phyloP scores from a whole-genome alignment of 2,888 invertebrate species.

The Trypoxylon attenuatum region DNA sequence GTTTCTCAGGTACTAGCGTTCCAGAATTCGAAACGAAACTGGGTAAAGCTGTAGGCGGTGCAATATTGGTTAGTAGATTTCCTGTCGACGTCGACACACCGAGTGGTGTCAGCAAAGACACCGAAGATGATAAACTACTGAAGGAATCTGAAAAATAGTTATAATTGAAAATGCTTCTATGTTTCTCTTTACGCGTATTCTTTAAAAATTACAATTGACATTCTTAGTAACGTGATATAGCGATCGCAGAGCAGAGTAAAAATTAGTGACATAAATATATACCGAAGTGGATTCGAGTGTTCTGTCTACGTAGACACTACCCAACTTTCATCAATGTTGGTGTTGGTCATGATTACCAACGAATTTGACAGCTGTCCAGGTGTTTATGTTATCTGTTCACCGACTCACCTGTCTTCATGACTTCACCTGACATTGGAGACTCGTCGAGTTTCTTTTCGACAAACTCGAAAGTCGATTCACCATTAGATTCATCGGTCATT shows the following conservation, averaged over 20 bases:
- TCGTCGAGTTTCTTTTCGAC: constrained; percentile 69
- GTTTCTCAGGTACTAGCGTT: constrained; percentile 31
- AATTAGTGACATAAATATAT: not conserved
- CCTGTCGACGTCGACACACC: constrained; percentile 74
- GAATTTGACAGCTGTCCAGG: constrained; percentile 41
- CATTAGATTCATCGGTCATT: constrained; percentile 72
- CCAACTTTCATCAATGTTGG: not conserved
- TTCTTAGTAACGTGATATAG: too few relatives aligned
- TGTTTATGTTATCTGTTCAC: constrained; percentile 33
- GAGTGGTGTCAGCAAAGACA: constrained; percentile 74
- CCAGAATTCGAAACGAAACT: constrained; percentile 78
- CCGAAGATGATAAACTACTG: constrained; percentile 73
- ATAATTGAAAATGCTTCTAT: too few relatives aligned
- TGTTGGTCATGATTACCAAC: not conserved
- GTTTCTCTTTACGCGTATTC: too few relatives aligned
- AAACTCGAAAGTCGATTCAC: constrained; percentile 71
- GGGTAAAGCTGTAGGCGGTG: constrained; percentile 82
- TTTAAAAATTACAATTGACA: too few relatives aligned
- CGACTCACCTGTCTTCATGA: constrained; percentile 62
- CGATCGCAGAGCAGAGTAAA: too few relatives aligned
- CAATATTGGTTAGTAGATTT: constrained; percentile 81
- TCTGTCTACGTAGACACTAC: not conserved
- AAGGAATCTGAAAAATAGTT: constrained; percentile 70
- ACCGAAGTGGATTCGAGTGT: too few relatives aligned
- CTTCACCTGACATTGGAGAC: constrained; percentile 55